Evolutionary conservation across 2,113 vertebrate genomes (phyloP).

Genomic region (Mustelus asterias): DNA sequence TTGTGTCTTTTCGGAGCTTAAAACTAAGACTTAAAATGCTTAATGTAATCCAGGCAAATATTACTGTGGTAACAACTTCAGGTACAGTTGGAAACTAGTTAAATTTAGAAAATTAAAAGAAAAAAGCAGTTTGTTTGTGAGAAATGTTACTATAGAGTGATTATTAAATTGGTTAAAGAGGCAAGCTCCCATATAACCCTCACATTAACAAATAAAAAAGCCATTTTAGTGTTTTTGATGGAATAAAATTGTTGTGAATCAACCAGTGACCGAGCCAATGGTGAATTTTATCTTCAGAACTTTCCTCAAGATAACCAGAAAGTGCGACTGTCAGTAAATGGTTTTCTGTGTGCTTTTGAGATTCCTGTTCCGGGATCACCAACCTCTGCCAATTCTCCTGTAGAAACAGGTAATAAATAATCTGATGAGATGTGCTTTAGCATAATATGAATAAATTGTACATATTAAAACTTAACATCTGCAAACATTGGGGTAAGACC

Average conservation of each 20-base stretch:
- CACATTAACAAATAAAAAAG: neutral
- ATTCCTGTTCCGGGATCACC: constrained; percentile 86
- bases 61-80: neutral
- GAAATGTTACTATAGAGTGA: no score
- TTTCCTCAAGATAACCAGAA: constrained; percentile 98
- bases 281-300: constrained; percentile 59
- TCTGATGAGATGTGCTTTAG: neutral
- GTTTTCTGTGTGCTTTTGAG: constrained; percentile 92
- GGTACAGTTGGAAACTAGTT: neutral
- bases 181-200: neutral
- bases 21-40: neutral
- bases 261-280: neutral
- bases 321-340: constrained; percentile 81
- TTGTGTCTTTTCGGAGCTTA: neutral
- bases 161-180: neutral
- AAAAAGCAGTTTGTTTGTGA: neutral
- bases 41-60: neutral
- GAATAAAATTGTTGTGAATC: neutral
- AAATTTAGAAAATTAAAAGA: neutral
- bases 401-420: constrained; percentile 70
- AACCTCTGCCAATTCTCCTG: constrained; percentile 71
- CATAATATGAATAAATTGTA: neutral
- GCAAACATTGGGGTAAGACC: neutral
- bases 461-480: neutral
- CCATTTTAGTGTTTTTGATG: neutral